Evolutionary conservation across 2,113 vertebrate genomes (phyloP).

Genomic region (Sturnus vulgaris): DNA sequence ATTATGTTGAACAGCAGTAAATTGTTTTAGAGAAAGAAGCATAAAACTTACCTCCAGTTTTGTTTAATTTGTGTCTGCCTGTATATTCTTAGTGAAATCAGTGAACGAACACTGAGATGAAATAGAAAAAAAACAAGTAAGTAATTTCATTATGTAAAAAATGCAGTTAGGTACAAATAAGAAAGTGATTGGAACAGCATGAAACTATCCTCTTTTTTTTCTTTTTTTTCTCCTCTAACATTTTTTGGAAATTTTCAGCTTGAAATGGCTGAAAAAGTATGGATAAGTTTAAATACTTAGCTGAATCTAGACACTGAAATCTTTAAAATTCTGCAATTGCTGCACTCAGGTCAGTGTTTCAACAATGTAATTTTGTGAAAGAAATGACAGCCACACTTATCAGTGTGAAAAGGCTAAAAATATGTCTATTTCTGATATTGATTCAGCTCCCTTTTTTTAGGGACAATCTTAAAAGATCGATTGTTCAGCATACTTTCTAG

Average conservation of each 20-base stretch:
- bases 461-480: background rate
- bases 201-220: background rate
- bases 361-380: background rate
- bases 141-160: background rate
- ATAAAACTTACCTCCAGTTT: background rate
- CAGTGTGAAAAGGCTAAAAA: background rate
- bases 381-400: background rate
- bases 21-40: background rate
- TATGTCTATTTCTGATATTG: background rate
- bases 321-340: background rate
- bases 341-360: background rate
- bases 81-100: background rate
- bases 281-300: background rate
- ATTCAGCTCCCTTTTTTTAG: background rate
- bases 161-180: background rate
- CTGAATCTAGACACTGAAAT: background rate
- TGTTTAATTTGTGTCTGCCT: background rate
- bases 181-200: background rate
- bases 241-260: background rate
- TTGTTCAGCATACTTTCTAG: background rate
- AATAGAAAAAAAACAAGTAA: background rate
- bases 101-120: background rate
- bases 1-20: background rate
- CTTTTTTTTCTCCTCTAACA: rapidly evolving
- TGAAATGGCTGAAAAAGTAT: background rate